Evolutionary conservation across 2,113 vertebrate genomes (phyloP).

Genomic region (Budorcas taxicolor): DNA sequence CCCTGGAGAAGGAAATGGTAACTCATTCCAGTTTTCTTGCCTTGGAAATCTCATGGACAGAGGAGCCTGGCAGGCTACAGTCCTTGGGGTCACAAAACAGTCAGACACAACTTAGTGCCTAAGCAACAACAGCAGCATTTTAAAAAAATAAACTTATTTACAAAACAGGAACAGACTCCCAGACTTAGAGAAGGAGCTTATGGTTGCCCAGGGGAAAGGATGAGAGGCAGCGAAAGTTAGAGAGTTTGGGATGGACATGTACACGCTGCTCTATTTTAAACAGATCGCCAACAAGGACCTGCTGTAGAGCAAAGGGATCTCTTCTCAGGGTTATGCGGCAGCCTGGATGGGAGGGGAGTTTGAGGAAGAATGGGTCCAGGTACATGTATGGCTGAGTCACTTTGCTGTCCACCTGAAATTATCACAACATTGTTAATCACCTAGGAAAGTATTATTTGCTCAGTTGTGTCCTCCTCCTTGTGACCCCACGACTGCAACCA

Average conservation of each 20-base stretch:
- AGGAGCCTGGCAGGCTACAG: not conserved
- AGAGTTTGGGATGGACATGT: not conserved
- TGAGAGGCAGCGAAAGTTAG: not conserved
- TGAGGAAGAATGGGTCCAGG: not conserved
- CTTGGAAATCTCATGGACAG: not conserved
- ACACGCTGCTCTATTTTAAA: not conserved
- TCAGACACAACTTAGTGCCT: not conserved
- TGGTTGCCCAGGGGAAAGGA: not conserved
- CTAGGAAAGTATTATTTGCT: not conserved
- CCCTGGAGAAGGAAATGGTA: not conserved
- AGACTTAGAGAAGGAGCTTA: not conserved
- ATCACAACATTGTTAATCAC: not conserved
- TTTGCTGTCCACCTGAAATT: not conserved
- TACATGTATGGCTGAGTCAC: not conserved
- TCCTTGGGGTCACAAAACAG: fast-evolving
- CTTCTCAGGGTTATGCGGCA: not conserved
- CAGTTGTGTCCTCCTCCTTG: not conserved
- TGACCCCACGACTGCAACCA: not conserved
- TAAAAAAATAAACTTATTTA: not conserved
- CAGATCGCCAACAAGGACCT: not conserved
- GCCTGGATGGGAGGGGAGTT: not conserved
- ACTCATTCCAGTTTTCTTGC: not conserved
- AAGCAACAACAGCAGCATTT: not conserved
- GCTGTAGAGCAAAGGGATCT: not conserved
- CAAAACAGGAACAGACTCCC: not conserved